A percentile compares a stretch with the other conserved stretches of the same genome.
Evolutionary conservation across 2,797 vertebrate genomes (phyloP).

Genomic region (Pygocentrus nattereri): DNA sequence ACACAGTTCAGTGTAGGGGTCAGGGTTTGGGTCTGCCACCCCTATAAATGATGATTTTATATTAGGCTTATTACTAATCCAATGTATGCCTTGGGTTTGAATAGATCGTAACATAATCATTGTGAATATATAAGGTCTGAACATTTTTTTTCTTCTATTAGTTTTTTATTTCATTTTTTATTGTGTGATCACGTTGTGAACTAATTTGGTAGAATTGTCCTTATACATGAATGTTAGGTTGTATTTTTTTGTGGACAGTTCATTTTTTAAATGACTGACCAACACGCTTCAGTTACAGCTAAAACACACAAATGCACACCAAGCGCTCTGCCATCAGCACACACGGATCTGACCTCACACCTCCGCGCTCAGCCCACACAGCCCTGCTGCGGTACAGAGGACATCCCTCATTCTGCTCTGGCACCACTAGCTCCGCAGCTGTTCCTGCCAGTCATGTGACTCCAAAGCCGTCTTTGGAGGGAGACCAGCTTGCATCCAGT

Average conservation of each 20-base stretch:
- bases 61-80: too few species aligned
- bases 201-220: too few species aligned
- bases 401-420: conserved; percentile 45
- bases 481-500: conserved; percentile 77
- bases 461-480: conserved; percentile 73
- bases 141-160: too few species aligned
- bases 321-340: background rate
- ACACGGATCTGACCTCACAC: conserved; percentile 27
- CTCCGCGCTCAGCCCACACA: conserved; percentile 25
- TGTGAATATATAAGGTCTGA: too few species aligned
- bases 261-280: background rate
- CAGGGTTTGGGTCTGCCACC: too few species aligned
- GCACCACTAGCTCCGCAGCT: conserved; percentile 70
- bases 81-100: too few species aligned
- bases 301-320: conserved; percentile 28
- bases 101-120: too few species aligned
- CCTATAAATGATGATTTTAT: too few species aligned
- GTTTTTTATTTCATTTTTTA: too few species aligned
- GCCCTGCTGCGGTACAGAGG: conserved; percentile 45
- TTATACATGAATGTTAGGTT: background rate
- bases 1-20: too few species aligned
- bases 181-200: too few species aligned
- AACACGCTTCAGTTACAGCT: background rate
- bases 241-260: background rate
- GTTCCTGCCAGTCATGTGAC: conserved; percentile 75